phyloP scores from a whole-genome alignment of 2,113 vertebrate species.

The Gavia stellata region DNA sequence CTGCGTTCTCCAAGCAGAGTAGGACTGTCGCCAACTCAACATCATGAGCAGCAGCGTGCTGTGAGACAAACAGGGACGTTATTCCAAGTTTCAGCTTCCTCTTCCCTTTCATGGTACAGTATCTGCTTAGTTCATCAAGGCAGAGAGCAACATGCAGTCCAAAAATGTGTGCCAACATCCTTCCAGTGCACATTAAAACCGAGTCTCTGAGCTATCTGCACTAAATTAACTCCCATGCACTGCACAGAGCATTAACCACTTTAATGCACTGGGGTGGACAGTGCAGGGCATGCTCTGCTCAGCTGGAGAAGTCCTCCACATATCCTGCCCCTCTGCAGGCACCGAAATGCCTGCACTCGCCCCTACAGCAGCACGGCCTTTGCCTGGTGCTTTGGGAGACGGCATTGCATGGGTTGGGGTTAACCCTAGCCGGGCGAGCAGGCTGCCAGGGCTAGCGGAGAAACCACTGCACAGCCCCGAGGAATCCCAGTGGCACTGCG shows the following conservation, averaged over 20 bases:
- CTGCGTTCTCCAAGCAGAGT: background rate
- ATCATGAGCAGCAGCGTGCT: constrained; percentile 47
- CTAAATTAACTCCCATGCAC: constrained; percentile 37
- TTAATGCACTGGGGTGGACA: background rate
- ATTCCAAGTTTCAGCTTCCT: constrained; percentile 24
- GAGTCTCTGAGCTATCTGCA: background rate
- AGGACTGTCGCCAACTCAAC: constrained; percentile 16
- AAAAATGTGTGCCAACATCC: constrained; percentile 54
- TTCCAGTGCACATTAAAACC: constrained; percentile 33
- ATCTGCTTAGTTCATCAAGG: constrained; percentile 65
- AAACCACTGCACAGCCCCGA: rapidly evolving
- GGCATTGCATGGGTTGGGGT: background rate
- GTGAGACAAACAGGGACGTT: constrained; percentile 50
- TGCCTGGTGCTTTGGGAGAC: background rate
- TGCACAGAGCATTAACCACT: constrained; percentile 12
- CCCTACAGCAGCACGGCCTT: rapidly evolving
- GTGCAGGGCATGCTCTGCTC: background rate
- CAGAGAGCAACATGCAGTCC: constrained; percentile 12
- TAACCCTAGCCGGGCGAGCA: rapidly evolving
- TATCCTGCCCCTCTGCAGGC: background rate
- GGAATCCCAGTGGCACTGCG: background rate
- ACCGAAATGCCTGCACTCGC: rapidly evolving
- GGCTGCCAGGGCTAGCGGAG: background rate
- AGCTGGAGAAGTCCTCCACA: background rate
- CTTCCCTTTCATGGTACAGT: constrained; percentile 45